Base-by-base conservation (phyloP, 2,888 invertebrate species). In the Acheta domesticus region DNA sequence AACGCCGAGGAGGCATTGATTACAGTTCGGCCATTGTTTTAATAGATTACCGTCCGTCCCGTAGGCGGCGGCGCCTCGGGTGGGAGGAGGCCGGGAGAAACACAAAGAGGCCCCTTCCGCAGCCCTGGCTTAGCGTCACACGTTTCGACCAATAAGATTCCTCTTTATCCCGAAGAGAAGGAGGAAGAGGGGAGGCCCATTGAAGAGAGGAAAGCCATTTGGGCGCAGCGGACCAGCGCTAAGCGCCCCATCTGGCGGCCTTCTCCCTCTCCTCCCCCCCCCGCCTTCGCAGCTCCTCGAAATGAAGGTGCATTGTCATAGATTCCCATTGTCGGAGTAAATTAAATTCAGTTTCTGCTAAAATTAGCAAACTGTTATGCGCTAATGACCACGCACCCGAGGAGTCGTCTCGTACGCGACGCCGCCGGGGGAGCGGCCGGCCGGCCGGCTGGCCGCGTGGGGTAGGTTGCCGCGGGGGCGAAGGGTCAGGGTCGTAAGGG, bases 11-110 rank as follows among this genome's bases (percentile, higher is more conserved):
- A 62, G 62, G 62, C 62, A 62, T 62, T 62, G 62, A 62, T 62
- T 62, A 62, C 62, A 62, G 62, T 62, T 62, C 62, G 62, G 62
- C 62, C 62, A 62, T 62, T 62, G 62, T 62, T 62, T 62, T 62
- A 62, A 62, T 62, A 62, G 62, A 62, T 62, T 62, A 62, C 11
- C 62, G 62, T 62, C 62, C 62, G n/a, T 5, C 14, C 14, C 62
- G n/a, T 8, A 62, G 62, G 62, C 62, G 62, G 62, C 62, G 62
- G 62, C n/a, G 62, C 62, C 62, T 62, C 62, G 14, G 62, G 62
- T 0, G 16, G n/a, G 62, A 19, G 62, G 62, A 62, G 62, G 62
- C 62, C n/a, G n/a, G 12, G n/a, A 4, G 62, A n/a, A 16, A 8
- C 14, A 62, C 62, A 62, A 62, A 62, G 62, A 62, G 16, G 16